Evolutionary conservation across 2,797 vertebrate genomes (phyloP), one percentile per base, ranked within the genome.

Genomic region (Epinephelus awoara): DNA sequence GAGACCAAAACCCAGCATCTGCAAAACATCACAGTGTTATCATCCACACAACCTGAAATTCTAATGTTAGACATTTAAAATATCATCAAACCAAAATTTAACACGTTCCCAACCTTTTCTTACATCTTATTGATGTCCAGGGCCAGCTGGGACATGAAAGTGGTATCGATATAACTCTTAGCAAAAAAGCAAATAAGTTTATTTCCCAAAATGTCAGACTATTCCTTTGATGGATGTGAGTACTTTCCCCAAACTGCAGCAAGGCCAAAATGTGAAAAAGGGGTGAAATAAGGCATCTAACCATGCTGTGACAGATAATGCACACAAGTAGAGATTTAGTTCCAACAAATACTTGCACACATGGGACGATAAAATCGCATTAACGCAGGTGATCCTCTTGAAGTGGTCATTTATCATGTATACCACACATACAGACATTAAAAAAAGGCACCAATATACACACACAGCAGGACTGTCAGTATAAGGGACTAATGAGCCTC

Each of bases 401-500:
- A 78, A 46, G 38, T 25, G 23, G 68, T 73, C 25, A 54, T 76
- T 47, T 25, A 66, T 71, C 73, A 67, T 25, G 17, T 25, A 51
- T 50, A 49, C 0, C 17, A 54, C 23, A 56, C 29, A 21, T 49
- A 2, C 14, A 63, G 51, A 74, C 58, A 27, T 19, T 52, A n/a
- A 59, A n/a, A 56, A 72, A 59, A 25, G 51, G 25, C 54, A 67
- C 9, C 27, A 19, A 51, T 2, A 38, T 25, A 47, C 56, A 54
- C 21, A 52, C 23, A 0, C 51, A 59, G 51, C 68, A 14, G 58
- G 67, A 57, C 69, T 56, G 62, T 56, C 21, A 34, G 34, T 34
- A 38, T 18, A 61, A 70, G 61, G 21, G 62, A 75, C 79, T 85
- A 92, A 92, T 76, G 57, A 83, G 64, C 47, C 54, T 80, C 84